These are phyloP conservation scores for Turritopsis dohrnii DNA, from an alignment of 30 jellyfish, hydroid and myxozoan species.

Conservation along the genomic window DNA sequence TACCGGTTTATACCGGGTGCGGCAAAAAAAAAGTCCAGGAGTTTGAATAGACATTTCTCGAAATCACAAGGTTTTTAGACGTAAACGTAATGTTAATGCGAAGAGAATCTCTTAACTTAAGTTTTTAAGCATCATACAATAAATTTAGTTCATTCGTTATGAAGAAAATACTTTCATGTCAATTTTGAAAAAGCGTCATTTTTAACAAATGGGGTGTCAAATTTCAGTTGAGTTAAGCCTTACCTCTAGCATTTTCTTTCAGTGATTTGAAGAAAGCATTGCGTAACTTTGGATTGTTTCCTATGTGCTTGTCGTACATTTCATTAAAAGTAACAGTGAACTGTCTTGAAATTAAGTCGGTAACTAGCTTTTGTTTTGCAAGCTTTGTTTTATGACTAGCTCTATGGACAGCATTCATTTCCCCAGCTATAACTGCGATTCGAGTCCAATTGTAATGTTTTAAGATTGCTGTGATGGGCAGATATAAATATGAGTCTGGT, in stretches of 20 bases:
- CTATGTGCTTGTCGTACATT: not conserved
- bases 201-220: no score
- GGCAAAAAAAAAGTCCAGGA: no score
- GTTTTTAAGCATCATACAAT: no score
- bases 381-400: not conserved
- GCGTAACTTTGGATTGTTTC: not conserved
- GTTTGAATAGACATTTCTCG: no score
- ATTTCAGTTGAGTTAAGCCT: not conserved
- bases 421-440: conserved; percentile 13
- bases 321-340: conserved; percentile 13
- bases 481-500: not conserved
- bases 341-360: not conserved
- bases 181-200: no score
- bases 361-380: not conserved
- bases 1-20: no score
- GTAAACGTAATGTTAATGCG: no score
- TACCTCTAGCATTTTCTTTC: conserved; percentile 14
- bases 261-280: conserved; percentile 4
- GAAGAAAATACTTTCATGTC: no score
- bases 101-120: no score
- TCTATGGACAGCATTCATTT: not conserved
- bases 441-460: conserved; percentile 10
- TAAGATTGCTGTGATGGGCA: not conserved
- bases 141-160: no score
- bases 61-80: no score